Evolutionary conservation across 2,113 vertebrate species (phyloP).

Genomic region (Heteronetta atricapilla): DNA sequence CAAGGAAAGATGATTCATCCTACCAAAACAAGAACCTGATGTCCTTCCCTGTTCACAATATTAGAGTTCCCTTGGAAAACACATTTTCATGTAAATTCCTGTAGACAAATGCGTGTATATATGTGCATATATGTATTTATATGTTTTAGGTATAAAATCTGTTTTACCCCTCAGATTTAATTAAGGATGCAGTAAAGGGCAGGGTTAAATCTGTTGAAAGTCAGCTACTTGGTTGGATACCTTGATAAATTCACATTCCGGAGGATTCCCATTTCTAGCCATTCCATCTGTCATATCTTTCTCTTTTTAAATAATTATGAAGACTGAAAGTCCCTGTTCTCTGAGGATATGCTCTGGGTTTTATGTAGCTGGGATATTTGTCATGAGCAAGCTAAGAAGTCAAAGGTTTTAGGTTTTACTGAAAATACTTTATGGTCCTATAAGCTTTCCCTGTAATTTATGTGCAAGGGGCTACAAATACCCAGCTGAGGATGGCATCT

Average conservation of each 20-base stretch:
- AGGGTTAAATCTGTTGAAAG: background rate
- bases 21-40: background rate
- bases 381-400: constrained; percentile 51
- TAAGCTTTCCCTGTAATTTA: constrained; percentile 53
- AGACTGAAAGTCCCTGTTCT: constrained; percentile 37
- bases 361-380: background rate
- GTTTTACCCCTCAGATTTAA: background rate
- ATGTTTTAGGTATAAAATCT: background rate
- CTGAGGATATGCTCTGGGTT: constrained; percentile 54
- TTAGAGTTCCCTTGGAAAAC: background rate
- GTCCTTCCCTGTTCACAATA: background rate
- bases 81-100: background rate
- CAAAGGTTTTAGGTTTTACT: constrained; percentile 59
- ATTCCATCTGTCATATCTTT: background rate
- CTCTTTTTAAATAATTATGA: constrained; percentile 38
- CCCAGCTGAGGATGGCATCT: background rate
- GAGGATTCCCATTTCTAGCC: constrained; percentile 11
- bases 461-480: constrained; percentile 16
- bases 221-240: background rate
- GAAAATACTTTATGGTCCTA: constrained; percentile 17
- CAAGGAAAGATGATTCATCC: background rate
- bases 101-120: background rate
- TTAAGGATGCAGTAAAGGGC: background rate
- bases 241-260: background rate
- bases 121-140: background rate